Evolutionary conservation across 92 coral and sea anemone genomes (phyloP), one percentile per base, ranked within the genome.

Genomic region (Palythoa heliodiscus): DNA sequence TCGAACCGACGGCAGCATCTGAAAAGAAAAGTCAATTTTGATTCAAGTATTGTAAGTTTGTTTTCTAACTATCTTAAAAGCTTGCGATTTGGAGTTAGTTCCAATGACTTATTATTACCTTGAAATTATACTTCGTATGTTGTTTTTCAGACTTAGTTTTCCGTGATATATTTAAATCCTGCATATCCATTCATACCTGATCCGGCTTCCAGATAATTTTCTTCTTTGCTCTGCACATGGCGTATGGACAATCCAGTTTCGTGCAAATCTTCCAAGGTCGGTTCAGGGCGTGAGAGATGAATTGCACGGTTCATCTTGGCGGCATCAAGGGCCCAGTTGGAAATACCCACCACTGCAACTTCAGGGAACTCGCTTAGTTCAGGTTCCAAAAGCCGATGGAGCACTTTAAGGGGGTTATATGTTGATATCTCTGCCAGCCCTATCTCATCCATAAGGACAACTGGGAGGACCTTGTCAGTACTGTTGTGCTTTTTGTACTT

Each of bases 271-370:
- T 76, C 57, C 20, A 53, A 70, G 1, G 91, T 83, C 4, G 91
- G 91, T 70, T 83, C 88, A 17, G 91, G 91, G 35, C 91, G 81
- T 53, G 91, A 88, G 75, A 88, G 86, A 40, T 88, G 91, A 60
- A 84, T 88, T 5, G 91, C 91, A 83, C 91, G 76, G 81, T 88
- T 88, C 91, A 88, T 88, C 70, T 88, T 88, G 69, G 91, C 91
- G 1, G 91, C 91, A 84, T 88, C 91, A 16, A 88, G 83, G 7
- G 84, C 84, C 84, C 84, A 79, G 40, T 79, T 79, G 84, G 84
- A 79, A 7, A 79, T 80, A 13, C 84, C 84, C 43, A 81, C 89
- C n/a, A 87, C 89, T 20, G 89, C 89, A 19, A 87, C 89, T 0
- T 87, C 85, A 39, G 89, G 89, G 76, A 87, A 87, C 57, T 87